Evolutionary conservation across 2,113 vertebrate species (phyloP).

Genomic region (Python bivittatus): DNA sequence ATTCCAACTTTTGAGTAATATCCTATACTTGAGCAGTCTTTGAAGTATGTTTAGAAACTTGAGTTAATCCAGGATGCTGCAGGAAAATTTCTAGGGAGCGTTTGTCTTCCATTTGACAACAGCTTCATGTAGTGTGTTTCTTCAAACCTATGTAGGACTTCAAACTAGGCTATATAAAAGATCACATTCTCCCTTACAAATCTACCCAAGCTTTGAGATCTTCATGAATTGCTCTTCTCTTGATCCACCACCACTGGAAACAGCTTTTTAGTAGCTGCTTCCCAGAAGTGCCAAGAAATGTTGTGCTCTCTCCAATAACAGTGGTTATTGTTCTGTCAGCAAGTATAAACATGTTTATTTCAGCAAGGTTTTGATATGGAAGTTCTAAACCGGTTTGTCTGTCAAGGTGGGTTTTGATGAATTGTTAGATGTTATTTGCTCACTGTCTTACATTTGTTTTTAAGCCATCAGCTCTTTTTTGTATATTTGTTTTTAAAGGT

Average conservation of each 20-base stretch:
- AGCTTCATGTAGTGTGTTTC: neutral
- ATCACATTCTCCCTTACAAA: neutral
- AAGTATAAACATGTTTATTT: neutral
- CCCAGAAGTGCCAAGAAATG: neutral
- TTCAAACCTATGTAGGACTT: neutral
- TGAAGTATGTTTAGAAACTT: neutral
- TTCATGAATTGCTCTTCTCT: neutral
- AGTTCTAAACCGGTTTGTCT: neutral
- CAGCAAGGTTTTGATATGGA: neutral
- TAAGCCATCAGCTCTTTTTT: neutral
- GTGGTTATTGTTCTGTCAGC: neutral
- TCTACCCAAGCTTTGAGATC: neutral
- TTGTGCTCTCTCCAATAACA: neutral
- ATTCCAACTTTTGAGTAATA: neutral
- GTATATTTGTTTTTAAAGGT: neutral
- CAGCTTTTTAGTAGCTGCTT: neutral
- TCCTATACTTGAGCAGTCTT: neutral
- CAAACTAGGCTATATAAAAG: neutral
- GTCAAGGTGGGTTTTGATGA: neutral
- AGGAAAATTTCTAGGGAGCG: neutral
- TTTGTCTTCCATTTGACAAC: neutral
- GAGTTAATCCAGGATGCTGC: neutral
- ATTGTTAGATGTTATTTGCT: neutral
- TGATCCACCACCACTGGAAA: neutral
- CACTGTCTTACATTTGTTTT: neutral